Percentiles rank a stretch among this genome's conserved stretches.
phyloP scores from a whole-genome alignment of 1,140 invertebrate genomes.

The Hestina assimilis region DNA sequence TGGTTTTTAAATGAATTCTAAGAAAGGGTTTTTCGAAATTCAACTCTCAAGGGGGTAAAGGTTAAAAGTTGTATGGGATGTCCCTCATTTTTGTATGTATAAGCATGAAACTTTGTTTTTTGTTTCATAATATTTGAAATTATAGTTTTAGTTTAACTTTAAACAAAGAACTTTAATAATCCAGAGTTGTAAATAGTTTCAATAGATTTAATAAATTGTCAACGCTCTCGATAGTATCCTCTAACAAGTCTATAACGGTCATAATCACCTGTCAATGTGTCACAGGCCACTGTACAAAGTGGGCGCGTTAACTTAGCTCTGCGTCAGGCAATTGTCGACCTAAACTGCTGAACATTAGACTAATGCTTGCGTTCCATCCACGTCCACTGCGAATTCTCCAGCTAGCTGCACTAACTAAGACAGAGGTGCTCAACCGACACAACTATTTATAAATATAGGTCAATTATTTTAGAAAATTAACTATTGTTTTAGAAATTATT shows the following conservation, averaged over 20 bases:
- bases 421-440: conserved; percentile 35
- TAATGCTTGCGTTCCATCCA: conserved; percentile 57
- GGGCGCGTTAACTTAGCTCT: conserved; percentile 37
- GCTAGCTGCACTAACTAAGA: conserved; percentile 39
- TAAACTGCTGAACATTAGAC: conserved; percentile 57
- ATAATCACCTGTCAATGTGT: conserved; percentile 61
- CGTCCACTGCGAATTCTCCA: conserved; percentile 56
- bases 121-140: no score
- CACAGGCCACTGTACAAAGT: conserved; percentile 42
- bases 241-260: conserved; percentile 51
- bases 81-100: no score
- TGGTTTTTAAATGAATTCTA: no score
- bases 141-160: no score
- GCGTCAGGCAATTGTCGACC: conserved; percentile 53
- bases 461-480: no score
- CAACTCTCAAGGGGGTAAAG: no score
- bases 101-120: no score
- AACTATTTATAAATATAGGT: no score
- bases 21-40: no score
- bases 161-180: conserved; percentile 5
- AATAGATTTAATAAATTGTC: conserved; percentile 49
- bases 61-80: no score
- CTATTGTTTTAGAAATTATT: no score
- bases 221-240: conserved; percentile 22
- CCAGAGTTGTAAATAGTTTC: conserved; percentile 35